Conservation (phyloP, 2,797 vertebrate species). For the Tangara arthus region DNA sequence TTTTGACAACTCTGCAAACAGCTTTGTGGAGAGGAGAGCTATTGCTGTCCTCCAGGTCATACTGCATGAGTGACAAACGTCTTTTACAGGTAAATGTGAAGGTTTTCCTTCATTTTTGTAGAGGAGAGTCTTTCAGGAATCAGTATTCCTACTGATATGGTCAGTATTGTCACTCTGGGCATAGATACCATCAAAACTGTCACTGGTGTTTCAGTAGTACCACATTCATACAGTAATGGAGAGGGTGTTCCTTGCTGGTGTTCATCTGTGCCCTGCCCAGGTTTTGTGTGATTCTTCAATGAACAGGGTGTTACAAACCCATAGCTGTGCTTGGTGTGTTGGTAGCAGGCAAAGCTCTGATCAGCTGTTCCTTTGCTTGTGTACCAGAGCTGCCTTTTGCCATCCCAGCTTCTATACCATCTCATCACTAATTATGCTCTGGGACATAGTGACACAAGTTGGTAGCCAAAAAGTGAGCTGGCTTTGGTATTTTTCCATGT, state of each 20-base stretch:
- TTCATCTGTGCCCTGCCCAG: neutral
- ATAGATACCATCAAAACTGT: neutral
- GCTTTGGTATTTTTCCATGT: neutral
- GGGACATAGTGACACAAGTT: neutral
- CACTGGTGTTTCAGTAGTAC: neutral
- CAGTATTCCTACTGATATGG: neutral
- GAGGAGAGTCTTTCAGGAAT: neutral
- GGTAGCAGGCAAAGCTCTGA: neutral
- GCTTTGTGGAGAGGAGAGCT: neutral
- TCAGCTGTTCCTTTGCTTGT: neutral
- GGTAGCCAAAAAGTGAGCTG: neutral
- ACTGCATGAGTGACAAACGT: neutral
- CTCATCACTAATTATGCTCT: neutral
- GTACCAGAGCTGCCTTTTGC: neutral
- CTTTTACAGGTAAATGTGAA: neutral
- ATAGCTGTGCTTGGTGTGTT: accelerated
- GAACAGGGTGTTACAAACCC: neutral
- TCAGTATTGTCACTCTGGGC: neutral
- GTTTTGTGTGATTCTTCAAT: neutral
- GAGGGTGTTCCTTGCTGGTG: neutral
- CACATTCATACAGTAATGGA: neutral
- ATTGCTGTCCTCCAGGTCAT: neutral
- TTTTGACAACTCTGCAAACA: neutral
- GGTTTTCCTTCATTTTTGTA: neutral
- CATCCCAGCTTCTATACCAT: neutral